Base-by-base conservation (phyloP, 1,140 invertebrate species). In the Metaphire vulgaris region DNA sequence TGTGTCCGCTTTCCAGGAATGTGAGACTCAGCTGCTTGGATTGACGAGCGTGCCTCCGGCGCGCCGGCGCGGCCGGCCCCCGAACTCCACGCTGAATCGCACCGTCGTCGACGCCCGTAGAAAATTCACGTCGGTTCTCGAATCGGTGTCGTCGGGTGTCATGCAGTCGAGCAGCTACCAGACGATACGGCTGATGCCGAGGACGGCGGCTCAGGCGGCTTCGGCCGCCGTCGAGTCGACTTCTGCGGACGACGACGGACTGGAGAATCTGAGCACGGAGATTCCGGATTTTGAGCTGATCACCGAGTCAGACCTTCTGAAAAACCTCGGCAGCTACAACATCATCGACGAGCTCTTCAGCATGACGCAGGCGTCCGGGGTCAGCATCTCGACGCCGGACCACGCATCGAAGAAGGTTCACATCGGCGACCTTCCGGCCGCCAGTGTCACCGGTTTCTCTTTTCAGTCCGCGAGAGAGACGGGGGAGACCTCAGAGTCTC, bases 301-400 rank as follows among this genome's bases (percentile, higher is more conserved):
- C 26, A 34, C 72, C n/a, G 72, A 73, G 31, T 41, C 28, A 28
- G 72, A 73, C 6, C 16, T 73, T 31, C 33, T 73, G 33, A 71
- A 71, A 32, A 32, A 33, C 28, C 28, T 33, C 28, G 69, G 69
- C 0, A 26, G 31, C 56, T 64, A 0, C 1, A 29, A 1, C 41
- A 29, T 73, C 41, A 73, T 73, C n/a, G 26, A 73, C 31, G 72
- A 73, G 21, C 28, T 73, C 15, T 34, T 73, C n/a, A 16, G 26
- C 21, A 56, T 56, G 41, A 56, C 41, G 21, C 41, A 56, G 41
- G 6, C 41, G 41, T 56, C 41, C 6, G 41, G 41, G 6, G 41
- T 21, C 21, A 56, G 41, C 41, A 12, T 12, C 41, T 21, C 41
- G 41, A 21, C 41, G 6, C n/a, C n/a, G n/a, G 41, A 56, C 41